These are phyloP conservation scores for Acipenser transmontanus DNA, from an alignment of 2,797 vertebrate genomes.

Conservation along the genomic window DNA sequence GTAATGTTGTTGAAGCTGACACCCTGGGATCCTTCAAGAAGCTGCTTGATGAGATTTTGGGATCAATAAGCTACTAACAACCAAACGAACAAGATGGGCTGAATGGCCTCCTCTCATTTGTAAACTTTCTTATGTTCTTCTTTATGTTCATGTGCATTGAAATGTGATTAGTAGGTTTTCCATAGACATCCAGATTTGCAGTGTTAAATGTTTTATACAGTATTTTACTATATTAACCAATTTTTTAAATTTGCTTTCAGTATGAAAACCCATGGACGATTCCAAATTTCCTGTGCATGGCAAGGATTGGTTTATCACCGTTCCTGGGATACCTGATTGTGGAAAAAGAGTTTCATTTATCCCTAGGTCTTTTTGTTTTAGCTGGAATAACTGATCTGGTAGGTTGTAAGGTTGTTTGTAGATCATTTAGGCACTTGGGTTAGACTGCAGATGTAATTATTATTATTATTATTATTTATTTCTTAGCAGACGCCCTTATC, in stretches of 20 bases:
- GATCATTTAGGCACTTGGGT: no score
- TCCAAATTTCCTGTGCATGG: slow-evolving; percentile 87
- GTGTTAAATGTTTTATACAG: not conserved
- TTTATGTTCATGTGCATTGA: not conserved
- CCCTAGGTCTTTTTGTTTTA: slow-evolving; percentile 80
- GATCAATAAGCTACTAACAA: no score
- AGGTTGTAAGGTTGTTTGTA: slow-evolving; percentile 28
- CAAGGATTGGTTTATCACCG: slow-evolving; percentile 81
- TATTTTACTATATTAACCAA: not conserved
- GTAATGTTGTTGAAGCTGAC: no score
- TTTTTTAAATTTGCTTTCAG: slow-evolving; percentile 42
- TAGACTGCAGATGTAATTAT: no score
- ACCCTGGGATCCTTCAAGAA: no score
- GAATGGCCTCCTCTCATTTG: no score
- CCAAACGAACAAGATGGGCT: no score
- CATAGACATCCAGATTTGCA: no score
- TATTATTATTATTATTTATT: no score
- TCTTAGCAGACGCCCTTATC: no score
- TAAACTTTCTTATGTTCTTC: not conserved
- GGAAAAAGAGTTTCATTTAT: slow-evolving; percentile 80
- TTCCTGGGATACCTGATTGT: slow-evolving; percentile 85
- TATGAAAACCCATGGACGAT: slow-evolving; percentile 98
- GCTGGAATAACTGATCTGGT: slow-evolving; percentile 91
- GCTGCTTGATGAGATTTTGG: no score
- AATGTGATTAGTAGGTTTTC: not conserved